Conservation (phyloP, 2,797 vertebrate genomes). For the Eidolon dupreanum region DNA sequence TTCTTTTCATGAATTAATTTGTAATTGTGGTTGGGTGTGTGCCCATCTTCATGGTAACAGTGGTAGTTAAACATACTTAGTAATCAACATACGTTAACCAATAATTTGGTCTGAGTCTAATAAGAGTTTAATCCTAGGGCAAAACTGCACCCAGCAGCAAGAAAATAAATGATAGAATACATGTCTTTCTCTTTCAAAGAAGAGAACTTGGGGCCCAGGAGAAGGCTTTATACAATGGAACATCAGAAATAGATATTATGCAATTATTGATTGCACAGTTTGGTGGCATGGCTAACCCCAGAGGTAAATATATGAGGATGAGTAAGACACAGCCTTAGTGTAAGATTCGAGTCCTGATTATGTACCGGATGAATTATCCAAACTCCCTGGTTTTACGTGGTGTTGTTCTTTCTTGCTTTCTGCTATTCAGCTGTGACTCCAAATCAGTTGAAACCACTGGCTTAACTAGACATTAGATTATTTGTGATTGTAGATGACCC, state of each 20-base stretch:
- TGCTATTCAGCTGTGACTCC: background rate
- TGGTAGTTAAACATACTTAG: conserved; percentile 58
- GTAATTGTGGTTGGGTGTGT: conserved; percentile 40
- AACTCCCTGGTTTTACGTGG: background rate
- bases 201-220: background rate
- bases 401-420: conserved; percentile 1
- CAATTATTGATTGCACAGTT: background rate
- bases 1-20: conserved; percentile 65
- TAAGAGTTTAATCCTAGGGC: conserved; percentile 27
- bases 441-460: background rate
- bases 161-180: background rate
- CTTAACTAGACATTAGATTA: background rate
- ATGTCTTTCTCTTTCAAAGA: background rate
- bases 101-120: conserved; percentile 30
- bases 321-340: background rate
- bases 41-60: conserved; percentile 30
- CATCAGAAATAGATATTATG: background rate
- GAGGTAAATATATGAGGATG: background rate
- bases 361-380: background rate
- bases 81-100: conserved; percentile 41
- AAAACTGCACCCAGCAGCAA: conserved; percentile 16
- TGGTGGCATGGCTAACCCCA: background rate
- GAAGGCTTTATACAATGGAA: background rate
- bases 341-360: conserved; percentile 1
- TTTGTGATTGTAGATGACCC: background rate